Evolutionary conservation across 2,113 vertebrate species (phyloP).

Genomic region (Dasyurus viverrinus): DNA sequence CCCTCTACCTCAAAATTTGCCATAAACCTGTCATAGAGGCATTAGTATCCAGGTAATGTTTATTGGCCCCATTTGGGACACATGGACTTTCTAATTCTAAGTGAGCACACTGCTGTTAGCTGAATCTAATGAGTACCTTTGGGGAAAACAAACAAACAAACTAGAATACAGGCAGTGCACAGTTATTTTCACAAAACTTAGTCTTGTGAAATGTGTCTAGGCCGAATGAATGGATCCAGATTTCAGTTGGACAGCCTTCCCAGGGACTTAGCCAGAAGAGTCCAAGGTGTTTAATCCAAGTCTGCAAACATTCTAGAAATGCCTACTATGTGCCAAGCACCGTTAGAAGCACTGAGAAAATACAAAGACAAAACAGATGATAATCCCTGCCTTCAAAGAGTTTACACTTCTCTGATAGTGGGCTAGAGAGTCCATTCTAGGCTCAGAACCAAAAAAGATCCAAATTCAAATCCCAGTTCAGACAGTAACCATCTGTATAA

Average conservation of each 20-base stretch:
- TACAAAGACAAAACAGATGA: no score
- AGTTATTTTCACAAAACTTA: not conserved
- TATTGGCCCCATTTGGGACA: not conserved
- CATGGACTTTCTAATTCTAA: not conserved
- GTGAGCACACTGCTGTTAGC: not conserved
- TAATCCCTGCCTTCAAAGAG: not conserved
- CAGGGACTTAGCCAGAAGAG: not conserved
- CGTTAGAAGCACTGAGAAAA: no score
- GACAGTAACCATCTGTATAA: no score
- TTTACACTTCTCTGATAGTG: not conserved
- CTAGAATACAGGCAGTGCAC: no score
- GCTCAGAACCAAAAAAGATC: no score
- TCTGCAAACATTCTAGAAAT: not conserved
- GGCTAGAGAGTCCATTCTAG: no score
- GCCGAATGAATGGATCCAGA: not conserved
- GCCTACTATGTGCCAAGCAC: not conserved
- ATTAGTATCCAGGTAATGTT: not conserved
- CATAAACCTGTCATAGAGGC: not conserved
- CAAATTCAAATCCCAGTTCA: no score
- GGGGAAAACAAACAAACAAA: no score
- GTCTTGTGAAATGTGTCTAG: not conserved
- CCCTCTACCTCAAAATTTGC: not conserved
- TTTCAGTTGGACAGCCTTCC: not conserved
- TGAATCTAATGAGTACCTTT: not conserved
- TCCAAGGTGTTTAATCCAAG: not conserved